These are phyloP conservation scores for Spheniscus humboldti DNA, from an alignment of 2,797 vertebrate genomes.

Conservation along the genomic window DNA sequence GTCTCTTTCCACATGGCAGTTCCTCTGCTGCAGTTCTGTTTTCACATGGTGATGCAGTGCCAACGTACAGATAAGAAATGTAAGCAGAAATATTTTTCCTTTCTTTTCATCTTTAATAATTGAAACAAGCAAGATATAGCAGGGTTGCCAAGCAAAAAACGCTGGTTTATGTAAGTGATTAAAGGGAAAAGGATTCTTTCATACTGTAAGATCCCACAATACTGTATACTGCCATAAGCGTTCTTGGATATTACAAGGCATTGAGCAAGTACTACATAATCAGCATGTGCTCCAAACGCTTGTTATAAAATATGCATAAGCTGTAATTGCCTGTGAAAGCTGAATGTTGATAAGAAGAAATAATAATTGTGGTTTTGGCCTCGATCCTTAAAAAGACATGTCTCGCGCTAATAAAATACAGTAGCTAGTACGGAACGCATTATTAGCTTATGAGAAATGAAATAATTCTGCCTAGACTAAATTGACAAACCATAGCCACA, in stretches of 20 bases:
- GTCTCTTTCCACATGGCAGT: not conserved
- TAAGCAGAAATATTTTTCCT: not conserved
- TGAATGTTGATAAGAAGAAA: conserved; percentile 56
- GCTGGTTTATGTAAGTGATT: not conserved
- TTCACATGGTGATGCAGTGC: not conserved
- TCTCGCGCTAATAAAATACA: not conserved
- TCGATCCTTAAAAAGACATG: conserved; percentile 12
- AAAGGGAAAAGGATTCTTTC: not conserved
- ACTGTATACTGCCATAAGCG: not conserved
- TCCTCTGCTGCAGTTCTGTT: not conserved
- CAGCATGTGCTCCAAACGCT: conserved; percentile 34
- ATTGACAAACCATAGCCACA: not conserved
- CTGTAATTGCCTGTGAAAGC: conserved; percentile 58
- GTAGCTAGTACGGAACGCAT: not conserved
- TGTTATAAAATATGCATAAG: conserved; percentile 67
- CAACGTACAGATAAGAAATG: not conserved
- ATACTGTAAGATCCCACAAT: conserved; percentile 5
- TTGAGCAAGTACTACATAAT: conserved; percentile 27
- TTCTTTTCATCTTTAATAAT: not conserved
- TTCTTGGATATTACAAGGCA: conserved; percentile 26
- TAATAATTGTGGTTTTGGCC: conserved; percentile 49
- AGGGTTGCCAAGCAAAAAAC: not conserved
- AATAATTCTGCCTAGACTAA: conserved; percentile 15
- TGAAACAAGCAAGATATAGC: not conserved
- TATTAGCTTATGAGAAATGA: conserved; percentile 29